Percentiles rank a stretch among this genome's conserved stretches.
These are phyloP conservation scores for Dufourea novaeangliae DNA, from an alignment of 1,140 invertebrate genomes.

Conservation along the genomic window DNA sequence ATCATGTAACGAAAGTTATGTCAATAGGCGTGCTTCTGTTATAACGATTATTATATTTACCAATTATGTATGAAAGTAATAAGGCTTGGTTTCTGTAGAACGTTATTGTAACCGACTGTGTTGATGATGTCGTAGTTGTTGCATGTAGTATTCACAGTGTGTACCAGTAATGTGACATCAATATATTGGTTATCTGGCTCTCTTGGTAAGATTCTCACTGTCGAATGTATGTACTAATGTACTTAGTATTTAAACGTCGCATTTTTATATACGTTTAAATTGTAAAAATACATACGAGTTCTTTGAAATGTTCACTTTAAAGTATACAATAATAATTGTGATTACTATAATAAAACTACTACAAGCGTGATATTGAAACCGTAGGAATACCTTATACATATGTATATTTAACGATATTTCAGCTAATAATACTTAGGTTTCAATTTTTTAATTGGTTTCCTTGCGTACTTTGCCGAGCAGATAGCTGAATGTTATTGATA, in stretches of 20 bases:
- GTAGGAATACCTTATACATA: too few relatives aligned
- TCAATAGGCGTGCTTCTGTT: not conserved
- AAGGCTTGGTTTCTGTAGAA: not conserved
- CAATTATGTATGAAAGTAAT: not conserved
- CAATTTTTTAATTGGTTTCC: too few relatives aligned
- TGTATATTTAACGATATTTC: too few relatives aligned
- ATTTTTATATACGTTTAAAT: not conserved
- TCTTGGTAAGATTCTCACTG: constrained; percentile 15
- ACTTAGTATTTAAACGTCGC: not conserved
- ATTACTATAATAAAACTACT: too few relatives aligned
- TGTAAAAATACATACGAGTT: too few relatives aligned
- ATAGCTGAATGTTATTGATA: too few relatives aligned
- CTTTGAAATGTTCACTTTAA: too few relatives aligned
- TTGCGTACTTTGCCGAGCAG: too few relatives aligned
- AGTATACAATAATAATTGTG: too few relatives aligned
- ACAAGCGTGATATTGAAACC: too few relatives aligned
- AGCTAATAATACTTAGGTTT: too few relatives aligned
- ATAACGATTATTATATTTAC: not conserved
- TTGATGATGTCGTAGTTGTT: not conserved
- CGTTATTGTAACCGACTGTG: not conserved
- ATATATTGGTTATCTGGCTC: constrained; percentile 5
- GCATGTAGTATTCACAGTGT: not conserved
- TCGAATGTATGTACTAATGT: not conserved
- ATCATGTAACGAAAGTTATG: not conserved
- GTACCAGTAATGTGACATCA: not conserved